Evolutionary conservation across 2,113 vertebrate genomes (phyloP), one percentile per base, ranked within the genome.

Genomic region (Pedetes capensis): DNA sequence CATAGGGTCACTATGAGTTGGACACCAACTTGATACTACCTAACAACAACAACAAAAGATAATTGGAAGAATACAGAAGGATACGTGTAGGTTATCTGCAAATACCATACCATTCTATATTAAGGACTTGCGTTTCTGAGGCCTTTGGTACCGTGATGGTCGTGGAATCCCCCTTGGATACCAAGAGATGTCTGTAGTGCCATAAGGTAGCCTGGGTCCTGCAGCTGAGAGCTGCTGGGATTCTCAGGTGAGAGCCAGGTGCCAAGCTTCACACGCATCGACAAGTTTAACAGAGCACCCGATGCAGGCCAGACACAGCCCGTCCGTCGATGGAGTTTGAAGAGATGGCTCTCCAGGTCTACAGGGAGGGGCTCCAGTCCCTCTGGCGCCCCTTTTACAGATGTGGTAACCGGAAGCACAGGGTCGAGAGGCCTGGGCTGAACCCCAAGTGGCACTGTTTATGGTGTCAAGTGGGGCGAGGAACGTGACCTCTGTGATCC

Each of bases 321-420:
- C 4, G 2, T 44, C 12, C 1, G 20, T 18, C 22, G 39, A 2
- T 0, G 42, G 74, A 68, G 12, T 12, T 49, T 25, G 6, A 68
- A 10, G 32, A 71, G 2, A 37, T 29, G 55, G 12, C 20, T 18
- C 59, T 27, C 27, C 25, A 78, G 37, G 42, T 75, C 4, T 2
- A 27, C 8, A 18, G 16, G 11, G 5, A 3, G 27, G 10, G 22
- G 8, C 14, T 8, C 51, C 51, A 51, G n/a, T n/a, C n/a, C 51
- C 51, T 51, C 51, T 14, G 8, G 51, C 51, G 14, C 51, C 51
- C 14, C 51, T 51, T 8, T 51, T 2, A 42, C 25, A 13, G 22
- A 37, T 8, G 1, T 23, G 6, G 23, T 59, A 6, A 64, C 42
- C 51, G 34, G 25, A 29, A n/a, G 39, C 69, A 44, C 6, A 44